These are phyloP conservation scores for Eupithecia tripunctaria DNA, from an alignment of 2,888 invertebrate species.

Conservation along the genomic window DNA sequence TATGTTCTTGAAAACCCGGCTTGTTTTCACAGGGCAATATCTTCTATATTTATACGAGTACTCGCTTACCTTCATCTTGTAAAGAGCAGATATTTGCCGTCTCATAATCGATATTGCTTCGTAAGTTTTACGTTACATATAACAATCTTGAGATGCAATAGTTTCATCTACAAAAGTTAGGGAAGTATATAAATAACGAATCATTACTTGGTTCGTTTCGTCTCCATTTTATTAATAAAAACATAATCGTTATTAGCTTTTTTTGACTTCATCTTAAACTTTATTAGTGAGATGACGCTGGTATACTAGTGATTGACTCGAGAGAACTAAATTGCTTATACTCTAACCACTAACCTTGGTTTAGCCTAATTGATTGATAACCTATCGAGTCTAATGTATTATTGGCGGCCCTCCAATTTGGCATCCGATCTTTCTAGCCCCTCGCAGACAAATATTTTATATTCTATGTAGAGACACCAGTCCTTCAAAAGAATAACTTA, in stretches of 20 bases:
- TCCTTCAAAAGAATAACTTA: constrained; percentile 45
- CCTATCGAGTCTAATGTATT: constrained; percentile 48
- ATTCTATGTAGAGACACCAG: constrained; percentile 36
- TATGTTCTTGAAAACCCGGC: constrained; percentile 8
- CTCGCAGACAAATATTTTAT: constrained; percentile 43
- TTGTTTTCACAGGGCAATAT: constrained; percentile 16
- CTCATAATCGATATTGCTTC: constrained; percentile 3
- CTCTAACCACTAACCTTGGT: background rate
- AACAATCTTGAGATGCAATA: constrained; percentile 33
- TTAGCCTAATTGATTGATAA: constrained; percentile 3
- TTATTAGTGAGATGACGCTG: background rate
- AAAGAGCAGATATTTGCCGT: constrained; percentile 5
- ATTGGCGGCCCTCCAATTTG: constrained; percentile 71
- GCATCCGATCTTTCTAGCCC: constrained; percentile 46
- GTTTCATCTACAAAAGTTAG: constrained; percentile 32
- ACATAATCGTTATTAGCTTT: background rate
- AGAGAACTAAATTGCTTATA: background rate
- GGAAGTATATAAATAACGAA: constrained; percentile 48
- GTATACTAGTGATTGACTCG: background rate
- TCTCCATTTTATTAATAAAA: constrained; percentile 43
- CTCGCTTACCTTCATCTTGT: constrained; percentile 16
- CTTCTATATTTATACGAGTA: background rate
- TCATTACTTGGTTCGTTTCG: constrained; percentile 41
- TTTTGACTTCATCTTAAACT: background rate
- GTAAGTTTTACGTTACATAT: constrained; percentile 23